Evolutionary conservation across 2,797 vertebrate genomes (phyloP).

Genomic region (Sebastes jordani): DNA sequence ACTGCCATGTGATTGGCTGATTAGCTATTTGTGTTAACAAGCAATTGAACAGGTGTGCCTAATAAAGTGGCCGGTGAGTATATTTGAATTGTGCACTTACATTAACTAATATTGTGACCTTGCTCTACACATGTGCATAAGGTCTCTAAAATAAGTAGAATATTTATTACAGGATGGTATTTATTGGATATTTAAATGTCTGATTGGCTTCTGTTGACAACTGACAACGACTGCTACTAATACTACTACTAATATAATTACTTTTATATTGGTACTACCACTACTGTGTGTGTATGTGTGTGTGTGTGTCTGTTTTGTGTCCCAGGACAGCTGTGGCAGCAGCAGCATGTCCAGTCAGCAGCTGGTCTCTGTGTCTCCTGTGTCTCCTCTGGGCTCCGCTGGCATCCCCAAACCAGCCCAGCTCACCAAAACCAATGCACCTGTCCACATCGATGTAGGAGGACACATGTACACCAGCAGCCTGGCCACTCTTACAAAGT

Average conservation of each 20-base stretch:
- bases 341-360: slow-evolving; percentile 85
- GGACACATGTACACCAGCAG: slow-evolving; percentile 99
- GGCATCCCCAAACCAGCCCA: slow-evolving; percentile 94
- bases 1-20: too few relatives aligned
- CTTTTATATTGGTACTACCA: not conserved
- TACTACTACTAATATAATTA: not conserved
- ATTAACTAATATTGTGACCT: not conserved
- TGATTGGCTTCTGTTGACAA: not conserved
- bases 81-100: not conserved
- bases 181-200: not conserved
- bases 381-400: slow-evolving; percentile 88
- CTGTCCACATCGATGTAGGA: slow-evolving; percentile 97
- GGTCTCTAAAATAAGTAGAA: not conserved
- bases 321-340: slow-evolving; percentile 89
- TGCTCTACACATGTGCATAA: not conserved
- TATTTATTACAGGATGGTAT: not conserved
- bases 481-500: slow-evolving; percentile 96
- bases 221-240: not conserved
- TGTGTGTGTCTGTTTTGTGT: slow-evolving; percentile 8
- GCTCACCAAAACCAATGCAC: slow-evolving; percentile 95
- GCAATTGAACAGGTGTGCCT: too few relatives aligned
- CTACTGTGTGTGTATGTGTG: not conserved
- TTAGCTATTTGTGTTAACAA: too few relatives aligned
- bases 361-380: slow-evolving; percentile 87
- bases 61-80: too few relatives aligned